A percentile compares a stretch with the other conserved stretches of the same genome.
These are phyloP conservation scores for Budorcas taxicolor DNA, from an alignment of 2,113 vertebrate genomes.

Conservation along the genomic window DNA sequence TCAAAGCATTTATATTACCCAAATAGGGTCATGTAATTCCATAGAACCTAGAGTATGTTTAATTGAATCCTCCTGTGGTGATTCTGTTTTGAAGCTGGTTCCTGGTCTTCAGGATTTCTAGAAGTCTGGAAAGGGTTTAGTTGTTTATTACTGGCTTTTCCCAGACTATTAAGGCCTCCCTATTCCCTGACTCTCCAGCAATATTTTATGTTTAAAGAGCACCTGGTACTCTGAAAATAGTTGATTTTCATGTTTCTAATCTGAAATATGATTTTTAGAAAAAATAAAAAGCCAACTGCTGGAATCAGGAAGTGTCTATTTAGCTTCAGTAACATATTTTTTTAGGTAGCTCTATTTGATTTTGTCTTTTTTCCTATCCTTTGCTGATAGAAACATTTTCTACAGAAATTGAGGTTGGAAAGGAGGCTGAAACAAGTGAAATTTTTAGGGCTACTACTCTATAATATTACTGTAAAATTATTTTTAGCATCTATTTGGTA, in stretches of 20 bases:
- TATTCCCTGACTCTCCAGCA: neutral
- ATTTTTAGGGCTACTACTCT: neutral
- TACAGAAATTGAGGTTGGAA: neutral
- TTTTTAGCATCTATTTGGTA: neutral
- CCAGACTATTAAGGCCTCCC: neutral
- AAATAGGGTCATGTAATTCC: neutral
- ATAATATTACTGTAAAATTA: neutral
- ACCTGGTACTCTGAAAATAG: neutral
- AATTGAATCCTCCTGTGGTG: conserved; percentile 2
- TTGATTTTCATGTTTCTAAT: conserved; percentile 51
- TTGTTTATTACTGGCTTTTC: conserved; percentile 35
- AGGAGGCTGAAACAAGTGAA: neutral
- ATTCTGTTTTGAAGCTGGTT: conserved; percentile 11
- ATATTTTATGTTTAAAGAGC: conserved; percentile 45
- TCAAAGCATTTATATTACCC: conserved; percentile 15
- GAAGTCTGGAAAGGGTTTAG: neutral
- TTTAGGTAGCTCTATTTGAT: neutral
- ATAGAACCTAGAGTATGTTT: neutral
- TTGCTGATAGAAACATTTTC: conserved; percentile 30
- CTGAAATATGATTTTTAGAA: conserved; percentile 28
- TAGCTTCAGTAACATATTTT: conserved; percentile 7
- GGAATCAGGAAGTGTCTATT: neutral
- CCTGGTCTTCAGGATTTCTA: conserved; percentile 31
- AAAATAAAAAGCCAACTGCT: neutral
- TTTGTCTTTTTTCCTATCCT: neutral